Base-by-base conservation (phyloP, 1,140 invertebrate species). In the Cydia pomonella region DNA sequence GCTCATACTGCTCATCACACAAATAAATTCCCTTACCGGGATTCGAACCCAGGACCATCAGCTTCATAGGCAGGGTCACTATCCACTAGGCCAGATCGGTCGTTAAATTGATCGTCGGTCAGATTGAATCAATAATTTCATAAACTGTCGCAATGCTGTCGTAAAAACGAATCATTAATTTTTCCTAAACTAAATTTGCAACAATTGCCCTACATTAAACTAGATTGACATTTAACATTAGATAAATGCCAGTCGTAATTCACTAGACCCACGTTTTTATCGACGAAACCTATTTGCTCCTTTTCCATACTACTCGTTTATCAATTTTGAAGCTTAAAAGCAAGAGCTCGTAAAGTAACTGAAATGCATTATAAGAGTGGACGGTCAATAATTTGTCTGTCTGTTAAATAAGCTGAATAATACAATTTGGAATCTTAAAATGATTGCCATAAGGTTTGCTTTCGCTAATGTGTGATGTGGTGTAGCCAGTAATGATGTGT, bases 401-500 rank as follows among this genome's bases (percentile, higher is more conserved):
- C 7, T 3, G 9, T 59, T 18, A 59, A 23, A 59, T 59, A 23
- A 59, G 0, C 3, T 3, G 7, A 59, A 18, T 59, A 0, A n/a
- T n/a, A 29, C 0, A 4, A 69, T 18, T 66, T 66, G 16, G 3
- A 33, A 33, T 13, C 63, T 66, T 69, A 69, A 33, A 41, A 33
- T 41, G 5, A 33, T 69, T 18, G n/a, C 2, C 27, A 21, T 12
- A 69, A 69, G 27, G 64, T 18, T 9, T 13, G 3, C 1, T 10
- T 47, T 44, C 0, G 71, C 0, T 47, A 72, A 78, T 44, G 38
- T 71, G n/a, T 73, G 38, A 73, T 13, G 69, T 13, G 47, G 18
- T 23, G 44, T 18, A 72, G 38, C 12, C 12, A 72, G 10, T 47
- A 25, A n/a, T 21, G 38, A 50, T 50, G 63, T 80, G 76, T 78